phyloP scores from a whole-genome alignment of 2,797 vertebrate genomes.

The Neopelma chrysocephalum region DNA sequence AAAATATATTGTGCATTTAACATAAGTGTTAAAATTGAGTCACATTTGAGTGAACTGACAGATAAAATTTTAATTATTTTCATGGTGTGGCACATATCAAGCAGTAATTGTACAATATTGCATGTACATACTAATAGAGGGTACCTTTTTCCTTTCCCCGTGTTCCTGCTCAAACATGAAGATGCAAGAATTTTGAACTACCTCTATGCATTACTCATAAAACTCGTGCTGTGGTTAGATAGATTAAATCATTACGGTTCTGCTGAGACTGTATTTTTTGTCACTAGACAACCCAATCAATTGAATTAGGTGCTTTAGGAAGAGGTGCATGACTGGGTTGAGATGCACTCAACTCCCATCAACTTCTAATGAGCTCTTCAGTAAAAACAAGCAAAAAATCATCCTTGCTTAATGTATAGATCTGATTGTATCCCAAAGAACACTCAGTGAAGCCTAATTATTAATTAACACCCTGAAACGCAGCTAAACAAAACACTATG shows the following conservation, averaged over 20 bases:
- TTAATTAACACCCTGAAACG: not conserved
- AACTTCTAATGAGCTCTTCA: not conserved
- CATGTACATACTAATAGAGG: not conserved
- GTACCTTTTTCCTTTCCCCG: not conserved
- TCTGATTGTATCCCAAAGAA: not conserved
- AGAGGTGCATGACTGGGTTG: not conserved
- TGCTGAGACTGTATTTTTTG: conserved; percentile 1
- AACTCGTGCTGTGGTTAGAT: not conserved
- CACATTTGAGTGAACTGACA: not conserved
- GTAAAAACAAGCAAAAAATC: not conserved
- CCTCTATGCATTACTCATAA: not conserved
- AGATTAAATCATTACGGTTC: not conserved
- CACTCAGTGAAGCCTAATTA: not conserved
- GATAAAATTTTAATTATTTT: not conserved
- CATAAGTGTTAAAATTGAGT: not conserved
- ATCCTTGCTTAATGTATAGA: not conserved
- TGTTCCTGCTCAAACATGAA: not conserved
- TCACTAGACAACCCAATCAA: not conserved
- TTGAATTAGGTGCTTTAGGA: not conserved
- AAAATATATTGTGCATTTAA: not conserved
- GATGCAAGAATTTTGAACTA: not conserved
- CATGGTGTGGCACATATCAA: not conserved
- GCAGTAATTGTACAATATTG: not conserved
- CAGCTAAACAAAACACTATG: not conserved
- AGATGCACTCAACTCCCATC: not conserved